A percentile compares a stretch with the other conserved stretches of the same genome.
Conservation (phyloP, 2,113 vertebrate species). For the Pandion haliaetus region DNA sequence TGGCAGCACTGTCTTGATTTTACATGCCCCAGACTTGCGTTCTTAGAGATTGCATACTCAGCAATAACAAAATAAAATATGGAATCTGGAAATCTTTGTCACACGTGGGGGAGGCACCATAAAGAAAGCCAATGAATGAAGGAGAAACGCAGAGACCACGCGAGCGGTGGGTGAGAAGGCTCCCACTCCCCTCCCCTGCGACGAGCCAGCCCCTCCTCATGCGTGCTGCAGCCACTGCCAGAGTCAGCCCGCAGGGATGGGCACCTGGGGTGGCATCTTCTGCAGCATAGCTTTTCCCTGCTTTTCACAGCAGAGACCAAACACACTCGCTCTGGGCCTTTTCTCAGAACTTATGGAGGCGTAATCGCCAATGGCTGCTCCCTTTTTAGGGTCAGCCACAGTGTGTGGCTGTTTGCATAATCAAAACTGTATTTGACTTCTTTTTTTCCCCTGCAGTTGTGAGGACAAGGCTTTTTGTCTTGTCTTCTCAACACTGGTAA, state of each 20-base stretch:
- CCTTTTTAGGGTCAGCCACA: neutral
- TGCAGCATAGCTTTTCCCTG: neutral
- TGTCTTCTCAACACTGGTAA: neutral
- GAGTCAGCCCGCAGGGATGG: accelerated
- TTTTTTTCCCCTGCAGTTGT: neutral
- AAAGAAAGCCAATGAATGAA: neutral
- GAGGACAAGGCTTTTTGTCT: neutral
- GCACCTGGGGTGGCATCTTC: neutral
- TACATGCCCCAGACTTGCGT: neutral
- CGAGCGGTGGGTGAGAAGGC: accelerated
- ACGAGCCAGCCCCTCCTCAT: accelerated
- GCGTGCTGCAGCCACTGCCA: accelerated
- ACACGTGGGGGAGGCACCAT: neutral
- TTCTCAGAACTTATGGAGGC: neutral
- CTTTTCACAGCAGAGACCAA: neutral
- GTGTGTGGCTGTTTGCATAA: neutral
- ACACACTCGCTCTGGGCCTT: neutral
- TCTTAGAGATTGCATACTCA: neutral
- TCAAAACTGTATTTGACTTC: neutral
- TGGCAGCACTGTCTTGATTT: neutral
- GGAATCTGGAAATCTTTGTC: neutral
- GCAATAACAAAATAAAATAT: neutral
- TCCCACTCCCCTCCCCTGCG: neutral
- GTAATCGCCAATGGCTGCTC: neutral
- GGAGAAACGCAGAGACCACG: accelerated